phyloP scores from a whole-genome alignment of 2,797 vertebrate genomes.

The Malurus leucopterus region DNA sequence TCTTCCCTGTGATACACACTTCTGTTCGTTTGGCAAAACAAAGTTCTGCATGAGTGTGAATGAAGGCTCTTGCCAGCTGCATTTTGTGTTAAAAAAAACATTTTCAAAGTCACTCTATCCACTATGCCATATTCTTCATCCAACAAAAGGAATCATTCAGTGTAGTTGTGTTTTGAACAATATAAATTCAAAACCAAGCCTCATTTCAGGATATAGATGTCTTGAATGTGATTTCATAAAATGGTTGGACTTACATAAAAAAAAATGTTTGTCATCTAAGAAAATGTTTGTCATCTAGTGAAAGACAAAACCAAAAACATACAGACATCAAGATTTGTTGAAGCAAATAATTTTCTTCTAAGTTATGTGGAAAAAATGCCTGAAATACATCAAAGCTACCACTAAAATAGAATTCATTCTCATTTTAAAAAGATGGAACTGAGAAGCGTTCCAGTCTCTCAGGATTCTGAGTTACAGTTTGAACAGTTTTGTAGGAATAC shows the following conservation, averaged over 20 bases:
- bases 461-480: constrained; percentile 4
- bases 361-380: background rate
- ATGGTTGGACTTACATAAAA: background rate
- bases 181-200: background rate
- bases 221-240: background rate
- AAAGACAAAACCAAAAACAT: background rate
- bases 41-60: background rate
- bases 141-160: background rate
- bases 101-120: background rate
- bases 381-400: constrained; percentile 7
- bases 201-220: background rate
- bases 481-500: constrained; percentile 1
- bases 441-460: background rate
- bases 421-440: background rate
- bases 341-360: constrained; percentile 3
- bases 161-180: background rate
- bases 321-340: background rate
- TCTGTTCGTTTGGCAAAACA: background rate
- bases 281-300: background rate
- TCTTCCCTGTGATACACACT: background rate
- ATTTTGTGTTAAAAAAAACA: background rate
- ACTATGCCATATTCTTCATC: background rate
- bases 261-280: background rate
- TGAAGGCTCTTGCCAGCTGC: background rate
- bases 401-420: background rate